Evolutionary conservation across 2,113 vertebrate genomes (phyloP), one percentile per base, ranked within the genome.

Genomic region (Nibea albiflora): DNA sequence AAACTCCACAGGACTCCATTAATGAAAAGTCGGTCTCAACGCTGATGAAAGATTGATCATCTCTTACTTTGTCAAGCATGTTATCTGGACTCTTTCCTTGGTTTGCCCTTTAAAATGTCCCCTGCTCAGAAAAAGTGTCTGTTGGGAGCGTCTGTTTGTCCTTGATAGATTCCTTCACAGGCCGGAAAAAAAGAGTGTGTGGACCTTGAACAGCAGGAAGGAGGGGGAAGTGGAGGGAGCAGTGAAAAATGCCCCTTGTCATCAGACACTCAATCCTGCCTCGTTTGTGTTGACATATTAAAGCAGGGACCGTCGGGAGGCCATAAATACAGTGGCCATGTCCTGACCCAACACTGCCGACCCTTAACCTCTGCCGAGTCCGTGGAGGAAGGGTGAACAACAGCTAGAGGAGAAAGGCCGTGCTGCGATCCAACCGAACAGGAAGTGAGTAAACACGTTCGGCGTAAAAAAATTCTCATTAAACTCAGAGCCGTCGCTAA

Each of bases 211-310:
- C 67, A 63, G 35, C 49, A 71, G 56, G 70, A 71, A 78, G 62
- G 81, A 85, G 58, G 26, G 50, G 50, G 83, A 83, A 58, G 78
- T 35, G 20, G 72, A 74, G 52, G 72, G 74, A 86, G 81, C 52
- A 9, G 77, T 92, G 91, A 93, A 89, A 92, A 92, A 92, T 92
- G 89, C 54, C 73, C 77, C 88, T 65, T 87, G 85, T 90, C 77
- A 79, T 39, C n/a, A 73, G 69, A 84, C 87, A 83, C 91, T 92
- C 92, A 88, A 91, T 93, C 83, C 78, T 89, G 52, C 68, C 88
- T 93, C 35, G 77, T 92, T 92, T 90, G 84, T 80, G 86, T 71
- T 89, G 92, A 93, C 80, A 84, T 79, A 89, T 93, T 87, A 90
- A 89, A 91, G 74, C 87, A 76, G 62, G 46, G 80, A 63, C 53